phyloP scores from a whole-genome alignment of 2,113 vertebrate genomes.

The Oreocharis arfaki region DNA sequence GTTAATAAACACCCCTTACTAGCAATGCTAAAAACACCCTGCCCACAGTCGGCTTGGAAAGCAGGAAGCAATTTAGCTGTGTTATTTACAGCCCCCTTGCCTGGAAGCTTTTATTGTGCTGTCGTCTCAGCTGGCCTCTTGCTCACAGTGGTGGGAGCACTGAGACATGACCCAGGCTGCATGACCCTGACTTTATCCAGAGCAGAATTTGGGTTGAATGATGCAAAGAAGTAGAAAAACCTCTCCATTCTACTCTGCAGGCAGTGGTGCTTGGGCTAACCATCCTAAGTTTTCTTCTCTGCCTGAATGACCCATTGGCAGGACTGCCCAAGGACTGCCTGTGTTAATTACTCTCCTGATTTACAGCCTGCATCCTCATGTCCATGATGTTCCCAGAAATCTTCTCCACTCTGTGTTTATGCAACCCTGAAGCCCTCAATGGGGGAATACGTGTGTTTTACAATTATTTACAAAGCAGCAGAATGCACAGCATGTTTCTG shows the following conservation, averaged over 20 bases:
- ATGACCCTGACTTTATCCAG: background rate
- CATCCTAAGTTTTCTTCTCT: background rate
- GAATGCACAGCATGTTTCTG: background rate
- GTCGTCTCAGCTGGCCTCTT: background rate
- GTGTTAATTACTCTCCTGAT: background rate
- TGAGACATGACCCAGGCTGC: background rate
- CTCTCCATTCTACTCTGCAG: background rate
- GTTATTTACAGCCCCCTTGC: background rate
- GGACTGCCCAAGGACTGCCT: background rate
- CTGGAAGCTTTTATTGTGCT: background rate
- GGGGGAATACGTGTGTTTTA: background rate
- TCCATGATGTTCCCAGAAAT: background rate
- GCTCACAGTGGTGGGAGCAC: background rate
- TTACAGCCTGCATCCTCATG: background rate
- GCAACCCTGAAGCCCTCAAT: background rate
- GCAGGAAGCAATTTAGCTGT: background rate
- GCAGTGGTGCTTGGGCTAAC: background rate
- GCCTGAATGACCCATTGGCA: background rate
- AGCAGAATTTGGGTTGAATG: background rate
- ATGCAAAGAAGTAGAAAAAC: background rate
- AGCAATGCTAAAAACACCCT: background rate
- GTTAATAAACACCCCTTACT: background rate
- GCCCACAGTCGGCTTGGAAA: background rate
- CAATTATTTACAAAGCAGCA: background rate
- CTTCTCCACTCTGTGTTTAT: background rate